Evolutionary conservation across 2,888 invertebrate species (phyloP), one percentile per base, ranked within the genome.

Genomic region (Xestia ashworthii): DNA sequence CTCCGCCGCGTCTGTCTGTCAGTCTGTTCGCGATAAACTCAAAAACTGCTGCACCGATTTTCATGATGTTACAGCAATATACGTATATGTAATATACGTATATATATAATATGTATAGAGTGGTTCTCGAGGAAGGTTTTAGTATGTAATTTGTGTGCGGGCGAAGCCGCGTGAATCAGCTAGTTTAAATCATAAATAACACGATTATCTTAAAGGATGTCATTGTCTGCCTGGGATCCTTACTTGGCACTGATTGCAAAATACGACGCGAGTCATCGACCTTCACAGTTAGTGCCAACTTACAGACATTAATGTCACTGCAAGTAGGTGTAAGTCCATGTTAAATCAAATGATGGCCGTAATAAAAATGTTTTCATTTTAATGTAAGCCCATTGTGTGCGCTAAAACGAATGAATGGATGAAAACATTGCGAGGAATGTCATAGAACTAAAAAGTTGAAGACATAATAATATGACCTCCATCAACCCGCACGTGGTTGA

Each of bases 211-310:
- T 75, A 48, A 83, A 46, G 71, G 60, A 83, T 80, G 60, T 60
- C 50, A n/a, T 32, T 41, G 58, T 77, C 71, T 25, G 53, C 16
- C n/a, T 60, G 70, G 53, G 22, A 73, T 76, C 65, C 76, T 74
- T 64, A 64, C 71, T 80, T 82, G 82, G 79, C 82, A 76, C 69
- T 32, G 71, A 80, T 85, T 84, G 76, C 67, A 60, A 82, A 71
- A 76, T 80, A 66, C 74, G 74, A 76, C 58, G 79, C 48, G 74
- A 16, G 76, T 83, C 76, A 80, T 50, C 76, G 75, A 83, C 76
- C 80, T 76, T 72, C 69, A 50, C 44, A 25, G 48, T 55, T 32
- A 69, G 48, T 68, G 71, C 44, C 32, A 60, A 73, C 71, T 60
- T 71, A 53, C 46, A 55, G 44, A 75, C 71, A 44, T 53, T 46